Conservation (phyloP, 2,888 invertebrate genomes). For the Drosophila emarginata region DNA sequence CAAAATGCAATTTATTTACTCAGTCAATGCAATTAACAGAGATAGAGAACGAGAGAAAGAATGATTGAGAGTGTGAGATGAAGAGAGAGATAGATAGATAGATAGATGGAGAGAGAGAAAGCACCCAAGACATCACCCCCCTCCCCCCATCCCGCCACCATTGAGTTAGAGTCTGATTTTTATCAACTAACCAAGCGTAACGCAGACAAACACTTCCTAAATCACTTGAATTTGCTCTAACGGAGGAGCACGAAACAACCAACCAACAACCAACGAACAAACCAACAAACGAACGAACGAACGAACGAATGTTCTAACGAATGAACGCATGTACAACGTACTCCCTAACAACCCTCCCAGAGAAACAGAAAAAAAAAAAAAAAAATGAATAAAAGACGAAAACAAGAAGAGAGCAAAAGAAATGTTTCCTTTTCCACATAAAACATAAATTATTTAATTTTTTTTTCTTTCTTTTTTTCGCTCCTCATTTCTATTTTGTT, state of each 20-base stretch:
- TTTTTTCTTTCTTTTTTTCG: constrained; percentile 22
- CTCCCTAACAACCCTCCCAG: constrained; percentile 1
- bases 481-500: neutral
- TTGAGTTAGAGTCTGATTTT: constrained; percentile 68
- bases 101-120: constrained; percentile 3
- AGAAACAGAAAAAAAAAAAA: neutral
- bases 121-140: constrained; percentile 26
- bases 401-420: constrained; percentile 23
- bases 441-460: constrained; percentile 76
- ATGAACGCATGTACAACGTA: constrained; percentile 5
- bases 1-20: constrained; percentile 65
- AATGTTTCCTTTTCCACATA: constrained; percentile 67
- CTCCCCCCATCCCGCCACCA: constrained; percentile 28
- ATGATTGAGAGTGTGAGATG: neutral
- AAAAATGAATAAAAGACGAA: constrained; percentile 14
- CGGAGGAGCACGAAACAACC: neutral
- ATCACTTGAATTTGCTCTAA: constrained; percentile 70
- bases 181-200: constrained; percentile 81
- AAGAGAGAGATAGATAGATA: neutral
- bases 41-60: neutral
- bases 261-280: constrained; percentile 33
- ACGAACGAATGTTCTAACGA: neutral
- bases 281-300: constrained; percentile 30
- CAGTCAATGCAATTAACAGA: constrained; percentile 62
- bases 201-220: constrained; percentile 81